These are phyloP conservation scores for Cisticola juncidis DNA, from an alignment of 2,113 vertebrate species.

Conservation along the genomic window DNA sequence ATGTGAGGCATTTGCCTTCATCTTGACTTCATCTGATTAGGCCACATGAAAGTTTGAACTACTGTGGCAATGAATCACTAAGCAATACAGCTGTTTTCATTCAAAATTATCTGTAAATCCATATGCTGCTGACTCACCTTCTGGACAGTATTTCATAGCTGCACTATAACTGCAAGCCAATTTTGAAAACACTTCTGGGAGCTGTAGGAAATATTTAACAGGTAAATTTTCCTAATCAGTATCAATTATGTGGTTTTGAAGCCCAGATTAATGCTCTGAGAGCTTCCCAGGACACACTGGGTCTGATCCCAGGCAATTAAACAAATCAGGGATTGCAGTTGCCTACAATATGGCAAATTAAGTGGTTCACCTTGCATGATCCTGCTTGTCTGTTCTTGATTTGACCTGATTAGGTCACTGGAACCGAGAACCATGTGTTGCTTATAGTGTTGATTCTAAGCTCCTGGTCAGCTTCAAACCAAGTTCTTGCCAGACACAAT, in stretches of 20 bases:
- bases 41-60: background rate
- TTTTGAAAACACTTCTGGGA: background rate
- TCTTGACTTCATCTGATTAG: background rate
- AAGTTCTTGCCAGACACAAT: background rate
- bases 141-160: background rate
- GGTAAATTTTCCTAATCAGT: background rate
- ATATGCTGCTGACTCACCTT: background rate
- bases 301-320: background rate
- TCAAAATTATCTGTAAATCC: background rate
- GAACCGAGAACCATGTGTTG: background rate
- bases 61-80: background rate
- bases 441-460: background rate
- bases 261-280: background rate
- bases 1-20: background rate
- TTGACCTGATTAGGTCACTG: background rate
- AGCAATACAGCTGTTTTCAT: background rate
- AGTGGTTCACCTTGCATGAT: background rate
- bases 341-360: background rate
- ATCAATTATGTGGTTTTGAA: background rate
- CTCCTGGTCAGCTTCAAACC: background rate
- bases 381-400: background rate
- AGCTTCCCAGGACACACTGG: background rate
- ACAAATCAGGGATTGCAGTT: background rate
- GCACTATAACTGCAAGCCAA: background rate
- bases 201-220: background rate